Percentiles rank a stretch among this genome's conserved stretches.
These are phyloP conservation scores for Anthopleura sola DNA, from an alignment of 64 coral and sea anemone species.

Conservation along the genomic window DNA sequence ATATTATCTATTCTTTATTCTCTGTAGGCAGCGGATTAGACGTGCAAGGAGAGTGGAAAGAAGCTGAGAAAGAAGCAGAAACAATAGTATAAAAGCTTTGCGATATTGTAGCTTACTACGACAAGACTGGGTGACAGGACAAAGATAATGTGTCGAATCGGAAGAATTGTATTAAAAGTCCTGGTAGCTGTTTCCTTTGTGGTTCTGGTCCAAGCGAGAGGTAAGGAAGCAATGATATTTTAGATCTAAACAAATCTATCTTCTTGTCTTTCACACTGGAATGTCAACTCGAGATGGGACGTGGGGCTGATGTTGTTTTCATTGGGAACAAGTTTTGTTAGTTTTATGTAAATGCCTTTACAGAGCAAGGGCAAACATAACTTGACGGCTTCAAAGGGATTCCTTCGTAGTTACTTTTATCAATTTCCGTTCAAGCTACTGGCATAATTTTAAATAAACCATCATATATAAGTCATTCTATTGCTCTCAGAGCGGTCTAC, in stretches of 20 bases:
- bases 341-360: conserved; percentile 9
- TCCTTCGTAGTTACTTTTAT: conserved; percentile 9
- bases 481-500: background rate
- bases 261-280: background rate
- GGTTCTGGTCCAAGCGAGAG: background rate
- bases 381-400: background rate
- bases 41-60: background rate
- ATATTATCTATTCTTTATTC: background rate
- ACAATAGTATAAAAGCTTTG: background rate
- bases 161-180: background rate
- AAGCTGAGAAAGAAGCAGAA: conserved; percentile 7
- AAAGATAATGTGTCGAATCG: background rate
- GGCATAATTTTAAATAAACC: background rate
- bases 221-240: background rate
- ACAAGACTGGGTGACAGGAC: background rate
- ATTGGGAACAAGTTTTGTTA: conserved; percentile 10
- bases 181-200: background rate
- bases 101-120: background rate
- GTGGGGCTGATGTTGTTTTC: background rate
- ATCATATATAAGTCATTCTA: background rate
- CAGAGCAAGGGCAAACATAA: background rate
- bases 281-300: background rate
- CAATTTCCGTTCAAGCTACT: background rate
- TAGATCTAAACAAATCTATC: background rate
- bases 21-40: conserved; percentile 18